A percentile compares a stretch with the other conserved stretches of the same genome.
These are phyloP conservation scores for honey bee (Apis mellifera) DNA, from an alignment of 1,140 invertebrate genomes.

Conservation along the genomic window DNA sequence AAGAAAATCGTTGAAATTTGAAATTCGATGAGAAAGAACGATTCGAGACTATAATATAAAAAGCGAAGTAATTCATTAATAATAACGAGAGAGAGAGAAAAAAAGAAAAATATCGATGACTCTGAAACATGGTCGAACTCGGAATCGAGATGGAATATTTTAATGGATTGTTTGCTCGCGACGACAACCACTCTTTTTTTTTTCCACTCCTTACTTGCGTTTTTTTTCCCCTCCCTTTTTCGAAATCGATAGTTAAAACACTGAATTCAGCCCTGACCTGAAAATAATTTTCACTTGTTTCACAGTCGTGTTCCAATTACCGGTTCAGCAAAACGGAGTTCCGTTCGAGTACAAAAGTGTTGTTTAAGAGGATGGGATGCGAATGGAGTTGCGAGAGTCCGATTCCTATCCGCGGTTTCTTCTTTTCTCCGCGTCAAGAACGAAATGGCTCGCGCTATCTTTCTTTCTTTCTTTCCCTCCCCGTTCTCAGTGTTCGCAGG, in stretches of 20 bases:
- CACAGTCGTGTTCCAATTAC: constrained; percentile 27
- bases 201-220: neutral
- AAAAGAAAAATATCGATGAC: neutral
- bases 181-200: neutral
- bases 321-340: neutral
- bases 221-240: neutral
- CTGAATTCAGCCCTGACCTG: constrained; percentile 1
- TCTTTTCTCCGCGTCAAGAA: neutral
- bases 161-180: constrained; percentile 10
- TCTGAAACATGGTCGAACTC: neutral
- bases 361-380: neutral
- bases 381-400: neutral
- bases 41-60: neutral
- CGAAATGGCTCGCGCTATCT: neutral
- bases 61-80: constrained; percentile 1
- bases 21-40: too few species aligned
- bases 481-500: neutral
- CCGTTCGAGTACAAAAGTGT: neutral
- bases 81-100: neutral
- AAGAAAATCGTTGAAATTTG: too few species aligned
- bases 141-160: constrained; percentile 21
- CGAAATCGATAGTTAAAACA: constrained; percentile 23
- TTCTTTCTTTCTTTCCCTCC: too few species aligned
- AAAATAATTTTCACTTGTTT: constrained; percentile 33
- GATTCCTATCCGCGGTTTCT: too few species aligned